phyloP scores from a whole-genome alignment of 2,797 vertebrate genomes.

The Pteronotus mesoamericanus region DNA sequence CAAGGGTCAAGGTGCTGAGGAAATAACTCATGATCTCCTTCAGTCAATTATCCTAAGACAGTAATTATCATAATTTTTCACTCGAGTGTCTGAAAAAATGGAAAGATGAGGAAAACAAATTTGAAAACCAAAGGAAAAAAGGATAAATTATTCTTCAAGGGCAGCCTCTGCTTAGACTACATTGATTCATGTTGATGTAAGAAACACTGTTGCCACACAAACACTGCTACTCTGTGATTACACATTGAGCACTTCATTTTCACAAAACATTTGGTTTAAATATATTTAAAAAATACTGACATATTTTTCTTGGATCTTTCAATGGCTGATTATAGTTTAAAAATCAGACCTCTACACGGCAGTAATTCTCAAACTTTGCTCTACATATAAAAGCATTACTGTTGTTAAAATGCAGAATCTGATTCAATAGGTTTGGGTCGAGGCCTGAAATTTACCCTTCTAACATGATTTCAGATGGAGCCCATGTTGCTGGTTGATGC shows the following conservation, averaged over 20 bases:
- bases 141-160: background rate
- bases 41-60: conserved; percentile 22
- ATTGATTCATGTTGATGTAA: background rate
- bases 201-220: background rate
- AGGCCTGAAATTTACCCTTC: background rate
- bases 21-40: background rate
- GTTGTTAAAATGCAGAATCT: background rate
- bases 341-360: background rate
- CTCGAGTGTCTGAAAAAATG: background rate
- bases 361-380: background rate
- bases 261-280: background rate
- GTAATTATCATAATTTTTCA: conserved; percentile 39
- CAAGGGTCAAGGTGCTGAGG: background rate
- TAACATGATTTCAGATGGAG: background rate
- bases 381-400: too few relatives aligned
- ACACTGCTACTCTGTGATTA: background rate
- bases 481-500: too few relatives aligned
- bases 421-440: background rate
- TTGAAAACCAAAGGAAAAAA: background rate
- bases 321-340: background rate
- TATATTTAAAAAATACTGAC: background rate
- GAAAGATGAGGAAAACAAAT: background rate
- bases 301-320: background rate
- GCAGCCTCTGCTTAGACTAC: background rate
- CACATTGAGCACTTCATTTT: background rate